These are phyloP conservation scores for Chitala chitala DNA, from an alignment of 2,113 vertebrate species.

Conservation along the genomic window DNA sequence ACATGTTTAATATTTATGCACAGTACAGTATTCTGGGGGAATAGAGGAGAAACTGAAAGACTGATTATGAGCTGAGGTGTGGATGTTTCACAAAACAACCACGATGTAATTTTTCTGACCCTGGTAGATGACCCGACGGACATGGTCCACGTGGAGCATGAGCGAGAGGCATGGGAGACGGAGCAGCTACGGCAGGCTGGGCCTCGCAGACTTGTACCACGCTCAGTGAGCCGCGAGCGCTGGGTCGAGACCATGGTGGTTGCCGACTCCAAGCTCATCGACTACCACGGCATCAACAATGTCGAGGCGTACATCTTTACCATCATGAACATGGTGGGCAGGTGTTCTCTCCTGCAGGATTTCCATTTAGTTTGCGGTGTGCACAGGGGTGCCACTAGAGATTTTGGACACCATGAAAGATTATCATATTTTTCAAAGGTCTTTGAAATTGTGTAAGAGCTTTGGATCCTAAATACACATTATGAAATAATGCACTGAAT, in stretches of 20 bases:
- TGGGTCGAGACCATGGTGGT: constrained; percentile 98
- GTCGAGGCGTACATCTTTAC: constrained; percentile 95
- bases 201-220: constrained; percentile 54
- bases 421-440: too few species aligned
- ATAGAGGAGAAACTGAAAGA: not conserved
- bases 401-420: too few species aligned
- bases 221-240: constrained; percentile 87
- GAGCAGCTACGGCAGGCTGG: constrained; percentile 41
- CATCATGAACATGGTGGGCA: constrained; percentile 95
- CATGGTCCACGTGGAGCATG: constrained; percentile 54
- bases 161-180: constrained; percentile 59
- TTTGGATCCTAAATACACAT: too few species aligned
- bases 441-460: too few species aligned
- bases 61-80: not conserved
- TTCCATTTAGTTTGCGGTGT: too few species aligned
- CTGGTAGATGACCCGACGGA: constrained; percentile 63
- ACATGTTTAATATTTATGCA: not conserved
- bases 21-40: not conserved
- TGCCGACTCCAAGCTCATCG: constrained; percentile 89
- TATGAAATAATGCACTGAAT: too few species aligned
- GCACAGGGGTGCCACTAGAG: too few species aligned
- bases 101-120: not conserved
- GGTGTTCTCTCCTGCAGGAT: not conserved
- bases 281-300: constrained; percentile 87
- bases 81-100: not conserved